Percentiles rank a stretch among this genome's conserved stretches.
Evolutionary conservation across 2,888 invertebrate species (phyloP).

Genomic region (Apamea crenata): DNA sequence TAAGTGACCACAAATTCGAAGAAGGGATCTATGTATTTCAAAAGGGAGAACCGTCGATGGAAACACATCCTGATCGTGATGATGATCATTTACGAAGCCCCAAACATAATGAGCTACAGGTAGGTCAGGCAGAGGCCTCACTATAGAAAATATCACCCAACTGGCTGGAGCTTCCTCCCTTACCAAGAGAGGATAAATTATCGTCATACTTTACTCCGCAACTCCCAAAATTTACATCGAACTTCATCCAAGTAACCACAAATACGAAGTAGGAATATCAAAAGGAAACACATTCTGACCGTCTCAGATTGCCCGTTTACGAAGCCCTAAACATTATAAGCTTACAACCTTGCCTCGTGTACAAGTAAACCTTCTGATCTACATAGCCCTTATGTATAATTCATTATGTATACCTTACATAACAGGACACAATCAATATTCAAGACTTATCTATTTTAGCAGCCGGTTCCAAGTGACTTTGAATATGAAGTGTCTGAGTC

Average conservation of each 20-base stretch:
- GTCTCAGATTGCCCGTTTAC: too few relatives aligned
- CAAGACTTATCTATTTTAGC: constrained; percentile 57
- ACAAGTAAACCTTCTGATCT: constrained; percentile 38
- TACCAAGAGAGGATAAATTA: neutral
- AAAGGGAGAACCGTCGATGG: neutral
- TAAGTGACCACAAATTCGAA: neutral
- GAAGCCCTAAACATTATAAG: neutral
- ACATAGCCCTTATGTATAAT: constrained; percentile 9
- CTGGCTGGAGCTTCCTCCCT: too few relatives aligned
- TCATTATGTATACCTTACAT: constrained; percentile 55
- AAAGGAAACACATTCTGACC: too few relatives aligned
- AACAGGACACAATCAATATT: constrained; percentile 61
- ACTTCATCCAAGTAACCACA: too few relatives aligned
- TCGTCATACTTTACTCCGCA: too few relatives aligned
- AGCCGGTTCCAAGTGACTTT: constrained; percentile 36
- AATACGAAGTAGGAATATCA: too few relatives aligned
- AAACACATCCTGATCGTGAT: neutral
- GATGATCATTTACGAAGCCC: neutral
- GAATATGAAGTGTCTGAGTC: constrained; percentile 51
- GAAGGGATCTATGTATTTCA: neutral
- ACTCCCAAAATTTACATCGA: too few relatives aligned
- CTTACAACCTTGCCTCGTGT: neutral
- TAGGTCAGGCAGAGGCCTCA: too few relatives aligned
- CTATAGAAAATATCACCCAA: too few relatives aligned
- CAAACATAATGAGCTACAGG: too few relatives aligned